Evolutionary conservation across 2,888 invertebrate genomes (phyloP), one percentile per base, ranked within the genome.

Genomic region (Agonopterix subpropinquella): DNA sequence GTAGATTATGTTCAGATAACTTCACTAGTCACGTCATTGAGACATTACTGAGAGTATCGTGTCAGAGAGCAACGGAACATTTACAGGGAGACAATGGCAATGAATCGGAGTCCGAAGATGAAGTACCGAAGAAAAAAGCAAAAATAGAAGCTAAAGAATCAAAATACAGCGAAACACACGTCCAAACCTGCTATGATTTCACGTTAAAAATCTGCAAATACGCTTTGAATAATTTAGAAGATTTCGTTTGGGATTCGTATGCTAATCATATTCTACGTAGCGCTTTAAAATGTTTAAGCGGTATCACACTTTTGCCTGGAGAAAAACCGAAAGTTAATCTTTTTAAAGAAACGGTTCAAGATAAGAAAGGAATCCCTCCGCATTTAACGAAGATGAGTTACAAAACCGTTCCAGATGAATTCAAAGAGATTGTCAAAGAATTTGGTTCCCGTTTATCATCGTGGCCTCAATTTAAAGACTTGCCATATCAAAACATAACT

Each of bases 21-120:
- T 96, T 93, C 75, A 93, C 94, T 0, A 95, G 95, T 50, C 95
- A 95, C 67, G 93, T 96, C 1, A 67, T 96, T 1, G 93, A 96
- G 65, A 92, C 92, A 43, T 76, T 96, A 53, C 71, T 94, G 7
- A 74, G 66, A 53, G 86, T 91, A 9, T 86, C 91, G 5, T 90
- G 90, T 42, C 77, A 84, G 28, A 74, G 91, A 64, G 91, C 91
- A 0, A 89, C 87, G 0, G 76, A 72, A 48, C 65, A 77, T 42
- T 62, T 83, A 50, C 78, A 81, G 57, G 59, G 52, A 0, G 53
- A 54, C 35, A 60, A 63, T 2, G 45, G 52, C 5, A 47, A 59
- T 1, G 55, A 49, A 44, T 52, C 56, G 2, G 59, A 76, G 37
- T 41, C 54, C 37, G 53, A 67, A 2, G 72, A 77, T 18, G 72